These are phyloP conservation scores for Tachina fera DNA, from an alignment of 2,888 invertebrate genomes.

Conservation along the genomic window DNA sequence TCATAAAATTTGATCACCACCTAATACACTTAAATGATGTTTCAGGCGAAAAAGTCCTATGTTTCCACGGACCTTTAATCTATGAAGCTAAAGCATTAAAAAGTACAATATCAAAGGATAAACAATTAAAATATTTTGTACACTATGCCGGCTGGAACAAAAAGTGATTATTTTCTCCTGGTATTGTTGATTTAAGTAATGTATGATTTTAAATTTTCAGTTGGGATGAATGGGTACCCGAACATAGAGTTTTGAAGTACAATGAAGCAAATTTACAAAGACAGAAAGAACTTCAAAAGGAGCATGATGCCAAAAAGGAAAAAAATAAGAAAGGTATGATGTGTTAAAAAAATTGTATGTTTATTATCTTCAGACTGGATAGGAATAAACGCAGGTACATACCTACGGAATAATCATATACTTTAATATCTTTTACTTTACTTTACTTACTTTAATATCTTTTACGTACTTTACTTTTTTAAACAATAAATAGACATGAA, in stretches of 20 bases:
- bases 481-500: no score
- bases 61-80: slow-evolving; percentile 97
- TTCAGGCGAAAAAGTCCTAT: slow-evolving; percentile 93
- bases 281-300: slow-evolving; percentile 93
- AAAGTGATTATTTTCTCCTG: slow-evolving; percentile 87
- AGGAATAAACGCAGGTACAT: no score
- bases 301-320: slow-evolving; percentile 89
- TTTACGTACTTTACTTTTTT: no score
- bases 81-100: slow-evolving; percentile 98
- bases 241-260: slow-evolving; percentile 93
- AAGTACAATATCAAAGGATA: slow-evolving; percentile 91
- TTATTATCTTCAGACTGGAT: not conserved
- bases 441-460: no score
- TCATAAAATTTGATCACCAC: slow-evolving; percentile 5
- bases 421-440: no score
- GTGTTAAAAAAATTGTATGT: not conserved
- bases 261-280: slow-evolving; percentile 94
- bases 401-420: no score
- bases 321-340: slow-evolving; percentile 86
- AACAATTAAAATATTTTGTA: slow-evolving; percentile 94
- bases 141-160: slow-evolving; percentile 99
- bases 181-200: not conserved
- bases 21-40: slow-evolving; percentile 14
- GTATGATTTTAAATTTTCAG: slow-evolving; percentile 83
- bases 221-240: slow-evolving; percentile 97